Evolutionary conservation across 2,113 vertebrate genomes (phyloP).

Genomic region (Etheostoma cragini): DNA sequence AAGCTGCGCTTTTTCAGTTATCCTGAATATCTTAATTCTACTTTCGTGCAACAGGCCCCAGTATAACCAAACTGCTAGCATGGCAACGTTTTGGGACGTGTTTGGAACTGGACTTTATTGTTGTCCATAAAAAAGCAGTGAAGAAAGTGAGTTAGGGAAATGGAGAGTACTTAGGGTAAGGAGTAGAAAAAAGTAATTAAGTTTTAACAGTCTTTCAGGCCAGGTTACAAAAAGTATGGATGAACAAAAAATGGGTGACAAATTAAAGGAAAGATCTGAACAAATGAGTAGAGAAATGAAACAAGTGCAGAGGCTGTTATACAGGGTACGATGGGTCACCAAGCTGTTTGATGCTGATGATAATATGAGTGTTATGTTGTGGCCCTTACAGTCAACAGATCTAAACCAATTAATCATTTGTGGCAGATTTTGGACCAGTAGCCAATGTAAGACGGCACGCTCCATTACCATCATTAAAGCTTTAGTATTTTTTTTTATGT

Average conservation of each 20-base stretch:
- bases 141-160: background rate
- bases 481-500: too few species aligned
- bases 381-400: background rate
- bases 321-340: background rate
- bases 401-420: background rate
- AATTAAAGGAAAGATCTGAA: background rate
- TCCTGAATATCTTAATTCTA: too few species aligned
- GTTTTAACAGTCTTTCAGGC: background rate
- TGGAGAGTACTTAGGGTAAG: too few species aligned
- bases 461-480: background rate
- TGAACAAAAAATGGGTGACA: background rate
- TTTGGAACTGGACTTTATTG: background rate
- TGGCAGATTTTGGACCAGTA: background rate
- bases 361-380: background rate
- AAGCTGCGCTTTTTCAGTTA: too few species aligned
- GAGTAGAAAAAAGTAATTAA: background rate
- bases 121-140: background rate
- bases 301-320: background rate
- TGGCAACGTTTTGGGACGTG: background rate
- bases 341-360: background rate
- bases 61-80: background rate
- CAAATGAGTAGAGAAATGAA: background rate
- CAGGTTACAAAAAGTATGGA: background rate
- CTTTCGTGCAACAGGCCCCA: too few species aligned
- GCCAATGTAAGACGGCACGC: too few species aligned